Evolutionary conservation across 2,113 vertebrate genomes (phyloP).

Genomic region (Oncorhynchus mykiss): DNA sequence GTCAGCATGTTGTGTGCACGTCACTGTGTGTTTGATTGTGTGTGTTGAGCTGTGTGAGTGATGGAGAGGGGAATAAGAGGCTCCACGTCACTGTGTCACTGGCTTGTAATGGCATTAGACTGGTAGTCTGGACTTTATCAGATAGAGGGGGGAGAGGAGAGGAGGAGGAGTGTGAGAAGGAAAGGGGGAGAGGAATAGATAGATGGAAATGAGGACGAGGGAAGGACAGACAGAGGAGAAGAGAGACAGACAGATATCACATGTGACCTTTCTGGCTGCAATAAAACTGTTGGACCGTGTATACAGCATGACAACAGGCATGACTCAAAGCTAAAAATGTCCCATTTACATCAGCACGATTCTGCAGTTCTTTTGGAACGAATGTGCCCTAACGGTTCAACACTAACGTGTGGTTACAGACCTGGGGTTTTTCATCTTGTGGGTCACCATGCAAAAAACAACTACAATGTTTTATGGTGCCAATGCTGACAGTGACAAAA

Average conservation of each 20-base stretch:
- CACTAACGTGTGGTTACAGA: too few species aligned
- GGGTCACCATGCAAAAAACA: too few species aligned
- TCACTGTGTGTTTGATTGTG: conserved; percentile 9
- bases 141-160: not conserved
- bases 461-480: too few species aligned
- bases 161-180: not conserved
- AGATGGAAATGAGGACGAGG: not conserved
- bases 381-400: too few species aligned
- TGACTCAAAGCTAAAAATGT: too few species aligned
- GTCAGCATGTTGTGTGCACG: too few species aligned
- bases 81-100: conserved; percentile 26
- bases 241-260: not conserved
- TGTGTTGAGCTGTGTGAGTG: not conserved
- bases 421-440: too few species aligned
- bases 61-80: conserved; percentile 13
- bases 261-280: not conserved
- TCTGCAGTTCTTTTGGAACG: too few species aligned
- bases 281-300: not conserved
- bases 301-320: too few species aligned
- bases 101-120: conserved; percentile 37
- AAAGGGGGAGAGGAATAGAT: not conserved
- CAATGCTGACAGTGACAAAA: too few species aligned
- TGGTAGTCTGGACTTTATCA: conserved; percentile 32
- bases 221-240: not conserved
- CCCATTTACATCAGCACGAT: too few species aligned